Evolutionary conservation across 2,797 vertebrate genomes (phyloP), one percentile per base, ranked within the genome.

Genomic region (Platyrinchus mystaceus): DNA sequence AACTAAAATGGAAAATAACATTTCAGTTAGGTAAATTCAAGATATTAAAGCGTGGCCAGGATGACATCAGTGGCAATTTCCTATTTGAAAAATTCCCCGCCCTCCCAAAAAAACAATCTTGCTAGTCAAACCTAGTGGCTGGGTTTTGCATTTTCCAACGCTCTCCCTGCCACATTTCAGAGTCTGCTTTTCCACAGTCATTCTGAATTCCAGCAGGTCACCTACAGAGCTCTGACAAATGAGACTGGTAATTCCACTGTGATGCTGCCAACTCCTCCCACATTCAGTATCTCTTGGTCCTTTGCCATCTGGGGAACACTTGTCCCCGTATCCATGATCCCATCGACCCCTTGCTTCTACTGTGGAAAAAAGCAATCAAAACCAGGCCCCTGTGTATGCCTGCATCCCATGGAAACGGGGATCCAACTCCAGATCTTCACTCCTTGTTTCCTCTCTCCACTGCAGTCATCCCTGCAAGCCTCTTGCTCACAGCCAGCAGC

Each of bases 341-440:
- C 39, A 55, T 30, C 1, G 1, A 73, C 2, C 5, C 12, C 47
- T 73, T 4, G 1, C 6, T 85, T 69, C 59, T 39, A 8, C 39
- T 60, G 32, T 13, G 5, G 75, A 67, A 39, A 56, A 39, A 67
- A 49, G 0, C 21, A 36, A 39, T 37, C 23, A 62, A 63, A 86
- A 71, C 10, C 3, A 4, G 44, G 24, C 9, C 17, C 24, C 9
- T 1, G 1, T 3, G 9, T 23, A 47, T 2, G 3, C n/a, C 53
- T 53, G 64, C 30, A 20, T 43, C 14, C 26, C 53, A 30, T 5
- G 23, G 69, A 93, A 95, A 77, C 17, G 1, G 17, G 28, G 37
- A 74, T 75, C 22, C 1, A 1, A 27, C 24, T 86, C 49, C 43
- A 67, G 14, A 44, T n/a, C 58, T 82, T 71, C 34, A 43, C 15